Evolutionary conservation across 2,113 vertebrate species (phyloP).

Genomic region (Blennius ocellaris): DNA sequence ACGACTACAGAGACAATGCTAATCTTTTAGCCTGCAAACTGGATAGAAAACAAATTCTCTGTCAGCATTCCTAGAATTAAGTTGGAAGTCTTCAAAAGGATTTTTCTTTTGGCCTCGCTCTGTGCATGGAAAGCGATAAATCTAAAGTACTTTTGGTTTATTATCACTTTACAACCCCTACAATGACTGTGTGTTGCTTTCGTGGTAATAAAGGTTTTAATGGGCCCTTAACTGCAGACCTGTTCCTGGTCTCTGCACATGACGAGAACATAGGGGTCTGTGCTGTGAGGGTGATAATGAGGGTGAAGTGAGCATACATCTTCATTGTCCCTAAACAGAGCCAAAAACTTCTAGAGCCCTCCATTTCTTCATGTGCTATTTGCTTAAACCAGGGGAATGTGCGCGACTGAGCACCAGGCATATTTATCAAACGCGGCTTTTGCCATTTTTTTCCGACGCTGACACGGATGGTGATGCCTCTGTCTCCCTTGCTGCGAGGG

Average conservation of each 20-base stretch:
- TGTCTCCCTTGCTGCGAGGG: constrained; percentile 52
- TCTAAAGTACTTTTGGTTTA: constrained; percentile 32
- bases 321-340: background rate
- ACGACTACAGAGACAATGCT: constrained; percentile 53
- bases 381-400: constrained; percentile 16
- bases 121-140: constrained; percentile 44
- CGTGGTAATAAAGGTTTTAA: constrained; percentile 29
- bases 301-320: constrained; percentile 28
- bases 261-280: constrained; percentile 13
- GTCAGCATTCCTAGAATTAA: constrained; percentile 66
- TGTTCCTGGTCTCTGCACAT: constrained; percentile 23
- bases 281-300: constrained; percentile 26
- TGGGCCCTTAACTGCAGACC: constrained; percentile 13
- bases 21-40: constrained; percentile 25
- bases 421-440: constrained; percentile 72
- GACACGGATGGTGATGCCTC: constrained; percentile 60
- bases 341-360: constrained; percentile 26
- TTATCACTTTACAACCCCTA: constrained; percentile 19
- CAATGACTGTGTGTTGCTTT: constrained; percentile 24
- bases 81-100: constrained; percentile 34
- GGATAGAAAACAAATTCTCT: constrained; percentile 52
- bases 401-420: background rate
- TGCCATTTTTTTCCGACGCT: constrained; percentile 47
- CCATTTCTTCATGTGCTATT: constrained; percentile 9
- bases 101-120: background rate